Conservation (phyloP, 1,140 invertebrate species). For the Leptopilina boulardi region DNA sequence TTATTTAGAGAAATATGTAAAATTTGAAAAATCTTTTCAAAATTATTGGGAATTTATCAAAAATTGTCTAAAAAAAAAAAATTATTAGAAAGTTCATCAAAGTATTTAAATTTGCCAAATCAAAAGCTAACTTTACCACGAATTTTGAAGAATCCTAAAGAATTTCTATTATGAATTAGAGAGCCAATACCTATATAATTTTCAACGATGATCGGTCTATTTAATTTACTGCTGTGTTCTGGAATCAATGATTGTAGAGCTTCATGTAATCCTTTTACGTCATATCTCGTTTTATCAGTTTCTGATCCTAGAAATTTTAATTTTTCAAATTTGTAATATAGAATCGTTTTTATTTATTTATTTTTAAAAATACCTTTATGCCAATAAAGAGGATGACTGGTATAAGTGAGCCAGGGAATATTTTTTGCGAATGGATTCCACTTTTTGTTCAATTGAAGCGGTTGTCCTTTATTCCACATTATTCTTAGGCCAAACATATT, state of each 20-base stretch:
- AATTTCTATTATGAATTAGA: conserved; percentile 88
- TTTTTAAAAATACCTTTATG: conserved; percentile 80
- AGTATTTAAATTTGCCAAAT: conserved; percentile 52
- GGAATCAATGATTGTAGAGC: conserved; percentile 60
- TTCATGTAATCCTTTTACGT: conserved; percentile 78
- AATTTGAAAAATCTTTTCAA: not conserved
- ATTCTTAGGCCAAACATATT: conserved; percentile 84
- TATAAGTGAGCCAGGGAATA: conserved; percentile 87
- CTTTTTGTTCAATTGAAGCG: conserved; percentile 82
- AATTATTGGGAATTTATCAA: not conserved
- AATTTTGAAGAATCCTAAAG: conserved; percentile 90
- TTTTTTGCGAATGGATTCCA: conserved; percentile 92
- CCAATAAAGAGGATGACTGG: conserved; percentile 88
- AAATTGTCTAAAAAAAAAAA: not conserved
- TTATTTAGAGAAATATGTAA: not conserved
- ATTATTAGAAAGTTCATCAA: too few relatives aligned
- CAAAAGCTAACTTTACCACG: conserved; percentile 91
- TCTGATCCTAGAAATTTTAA: conserved; percentile 63
- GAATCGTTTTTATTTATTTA: not conserved
- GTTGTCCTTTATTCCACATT: conserved; percentile 85
- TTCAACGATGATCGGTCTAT: conserved; percentile 85
- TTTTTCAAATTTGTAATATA: conserved; percentile 32
- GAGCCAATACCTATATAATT: conserved; percentile 88
- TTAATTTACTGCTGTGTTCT: conserved; percentile 61
- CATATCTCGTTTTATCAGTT: conserved; percentile 73